Evolutionary conservation across 2,113 vertebrate species (phyloP).

Genomic region (Peromyscus maniculatus): DNA sequence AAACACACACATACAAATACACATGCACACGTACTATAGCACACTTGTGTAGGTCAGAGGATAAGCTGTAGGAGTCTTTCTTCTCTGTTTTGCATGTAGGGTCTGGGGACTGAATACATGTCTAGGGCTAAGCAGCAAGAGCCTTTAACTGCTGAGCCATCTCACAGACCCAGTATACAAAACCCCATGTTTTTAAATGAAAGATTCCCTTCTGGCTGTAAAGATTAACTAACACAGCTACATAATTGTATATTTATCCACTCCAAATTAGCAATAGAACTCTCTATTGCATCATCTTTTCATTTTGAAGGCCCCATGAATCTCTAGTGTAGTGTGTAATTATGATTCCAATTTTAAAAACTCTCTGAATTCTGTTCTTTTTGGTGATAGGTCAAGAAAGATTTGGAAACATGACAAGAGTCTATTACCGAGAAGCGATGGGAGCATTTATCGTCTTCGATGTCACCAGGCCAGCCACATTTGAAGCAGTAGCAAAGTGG

Average conservation of each 20-base stretch:
- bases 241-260: not conserved
- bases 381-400: conserved; percentile 89
- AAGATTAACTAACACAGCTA: not conserved
- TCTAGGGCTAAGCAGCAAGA: not conserved
- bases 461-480: conserved; percentile 91
- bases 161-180: not conserved
- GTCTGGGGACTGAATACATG: not conserved
- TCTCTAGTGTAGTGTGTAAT: not conserved
- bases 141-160: not conserved
- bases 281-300: not conserved
- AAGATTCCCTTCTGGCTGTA: not conserved
- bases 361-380: conserved; percentile 64
- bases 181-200: not conserved
- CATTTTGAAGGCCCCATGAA: not conserved
- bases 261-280: not conserved
- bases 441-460: conserved; percentile 93
- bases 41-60: not conserved
- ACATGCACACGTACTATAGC: not conserved
- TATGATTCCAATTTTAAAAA: not conserved
- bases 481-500: conserved; percentile 93
- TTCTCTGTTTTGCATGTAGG: not conserved
- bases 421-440: conserved; percentile 92
- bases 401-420: conserved; percentile 93
- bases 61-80: not conserved
- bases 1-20: not conserved